These are phyloP conservation scores for Haliaeetus vocifer DNA, from an alignment of 2,797 vertebrate genomes.

Conservation along the genomic window DNA sequence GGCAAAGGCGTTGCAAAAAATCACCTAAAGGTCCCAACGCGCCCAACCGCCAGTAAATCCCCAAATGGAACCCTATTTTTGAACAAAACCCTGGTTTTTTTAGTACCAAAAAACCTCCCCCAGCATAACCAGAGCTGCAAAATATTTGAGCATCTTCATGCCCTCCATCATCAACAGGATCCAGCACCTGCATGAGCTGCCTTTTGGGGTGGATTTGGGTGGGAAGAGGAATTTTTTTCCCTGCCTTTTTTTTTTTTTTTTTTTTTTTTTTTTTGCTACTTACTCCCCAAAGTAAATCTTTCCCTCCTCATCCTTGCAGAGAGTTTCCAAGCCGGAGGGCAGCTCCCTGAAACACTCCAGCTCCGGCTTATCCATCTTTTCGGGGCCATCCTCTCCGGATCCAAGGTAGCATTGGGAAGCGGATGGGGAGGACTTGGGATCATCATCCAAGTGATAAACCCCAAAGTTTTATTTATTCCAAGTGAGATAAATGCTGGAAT, in stretches of 20 bases:
- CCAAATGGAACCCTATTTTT: fast-evolving
- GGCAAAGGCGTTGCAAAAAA: neutral
- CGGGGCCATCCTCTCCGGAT: slow-evolving; percentile 86
- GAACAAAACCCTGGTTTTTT: neutral
- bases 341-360: slow-evolving; percentile 80
- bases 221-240: neutral
- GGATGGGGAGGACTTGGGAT: fast-evolving
- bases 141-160: neutral
- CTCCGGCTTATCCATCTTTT: slow-evolving; percentile 87
- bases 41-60: fast-evolving
- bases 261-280: neutral
- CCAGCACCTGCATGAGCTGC: fast-evolving
- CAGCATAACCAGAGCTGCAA: neutral
- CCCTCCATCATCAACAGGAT: neutral
- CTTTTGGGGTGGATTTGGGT: neutral
- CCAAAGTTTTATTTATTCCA: neutral
- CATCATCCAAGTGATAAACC: neutral
- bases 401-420: slow-evolving; percentile 77
- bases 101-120: neutral
- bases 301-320: slow-evolving; percentile 69
- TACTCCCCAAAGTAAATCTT: neutral
- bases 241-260: no score
- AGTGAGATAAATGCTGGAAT: fast-evolving
- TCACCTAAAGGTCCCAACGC: neutral
- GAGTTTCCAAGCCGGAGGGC: slow-evolving; percentile 76